Evolutionary conservation across 2,888 invertebrate species (phyloP).

Genomic region (Caenorhabditis sp.): DNA sequence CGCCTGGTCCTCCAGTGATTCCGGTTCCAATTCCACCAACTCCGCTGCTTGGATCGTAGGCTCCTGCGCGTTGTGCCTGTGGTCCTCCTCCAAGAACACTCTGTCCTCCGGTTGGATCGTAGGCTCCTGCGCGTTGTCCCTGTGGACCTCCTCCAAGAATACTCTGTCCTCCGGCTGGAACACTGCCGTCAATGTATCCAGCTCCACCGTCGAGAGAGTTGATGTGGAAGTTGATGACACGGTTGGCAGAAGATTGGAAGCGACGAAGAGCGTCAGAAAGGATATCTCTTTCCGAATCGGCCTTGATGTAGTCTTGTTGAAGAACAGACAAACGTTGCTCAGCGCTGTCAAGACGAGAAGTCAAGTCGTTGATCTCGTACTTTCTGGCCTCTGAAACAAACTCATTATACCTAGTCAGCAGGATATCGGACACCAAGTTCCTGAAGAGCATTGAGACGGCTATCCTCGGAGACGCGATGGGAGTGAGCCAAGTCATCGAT

Average conservation of each 20-base stretch:
- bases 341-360: slow-evolving; percentile 76
- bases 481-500: slow-evolving; percentile 76
- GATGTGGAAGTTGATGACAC: slow-evolving; percentile 73
- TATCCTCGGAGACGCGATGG: slow-evolving; percentile 76
- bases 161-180: slow-evolving; percentile 40
- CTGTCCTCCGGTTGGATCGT: slow-evolving; percentile 38
- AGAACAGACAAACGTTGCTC: slow-evolving; percentile 74
- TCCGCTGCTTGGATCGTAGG: slow-evolving; percentile 48
- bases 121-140: slow-evolving; percentile 43
- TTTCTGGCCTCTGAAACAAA: slow-evolving; percentile 73
- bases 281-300: slow-evolving; percentile 75
- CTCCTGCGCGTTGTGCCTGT: slow-evolving; percentile 43
- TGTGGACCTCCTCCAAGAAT: slow-evolving; percentile 44
- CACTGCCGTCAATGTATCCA: slow-evolving; percentile 30
- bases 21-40: slow-evolving; percentile 54
- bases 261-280: slow-evolving; percentile 75
- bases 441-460: slow-evolving; percentile 76
- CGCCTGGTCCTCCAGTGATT: slow-evolving; percentile 62
- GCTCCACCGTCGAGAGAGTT: slow-evolving; percentile 49
- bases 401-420: no score
- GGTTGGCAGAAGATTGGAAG: slow-evolving; percentile 76
- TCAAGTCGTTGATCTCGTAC: slow-evolving; percentile 76
- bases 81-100: slow-evolving; percentile 46
- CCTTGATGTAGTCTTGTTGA: slow-evolving; percentile 77
- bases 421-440: slow-evolving; percentile 57